Percentiles rank a stretch among this genome's conserved stretches.
phyloP scores from a whole-genome alignment of 2,797 vertebrate species.

The Notamacropus eugenii region DNA sequence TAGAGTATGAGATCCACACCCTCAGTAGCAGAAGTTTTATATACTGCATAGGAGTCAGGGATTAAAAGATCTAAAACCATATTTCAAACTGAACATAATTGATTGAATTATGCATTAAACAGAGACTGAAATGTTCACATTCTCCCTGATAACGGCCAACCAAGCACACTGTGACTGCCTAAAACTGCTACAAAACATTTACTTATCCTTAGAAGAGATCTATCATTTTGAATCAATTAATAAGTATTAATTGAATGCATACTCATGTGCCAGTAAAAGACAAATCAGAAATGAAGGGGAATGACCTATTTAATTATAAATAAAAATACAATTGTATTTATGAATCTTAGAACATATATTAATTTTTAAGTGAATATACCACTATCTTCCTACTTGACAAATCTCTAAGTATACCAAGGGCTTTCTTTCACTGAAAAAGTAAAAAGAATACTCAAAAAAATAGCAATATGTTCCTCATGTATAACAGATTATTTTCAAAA shows the following conservation, averaged over 20 bases:
- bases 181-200: not conserved
- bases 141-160: not conserved
- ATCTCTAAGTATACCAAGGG: not conserved
- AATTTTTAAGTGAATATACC: not conserved
- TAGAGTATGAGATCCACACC: not conserved
- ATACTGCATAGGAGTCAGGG: not conserved
- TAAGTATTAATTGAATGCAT: not conserved
- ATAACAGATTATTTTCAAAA: constrained; percentile 25
- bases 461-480: constrained; percentile 33
- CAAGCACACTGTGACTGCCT: not conserved
- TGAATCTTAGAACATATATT: not conserved
- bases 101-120: not conserved
- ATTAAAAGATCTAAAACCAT: not conserved
- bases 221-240: not conserved
- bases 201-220: not conserved
- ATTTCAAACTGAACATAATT: not conserved
- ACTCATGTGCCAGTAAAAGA: not conserved
- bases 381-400: constrained; percentile 12
- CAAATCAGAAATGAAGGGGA: constrained; percentile 14
- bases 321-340: constrained; percentile 3
- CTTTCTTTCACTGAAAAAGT: constrained; percentile 4
- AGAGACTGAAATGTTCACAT: not conserved
- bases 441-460: constrained; percentile 50
- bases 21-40: not conserved
- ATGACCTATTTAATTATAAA: constrained; percentile 13